Conservation (phyloP, 2,888 invertebrate species). For the Ochropacha duplaris region DNA sequence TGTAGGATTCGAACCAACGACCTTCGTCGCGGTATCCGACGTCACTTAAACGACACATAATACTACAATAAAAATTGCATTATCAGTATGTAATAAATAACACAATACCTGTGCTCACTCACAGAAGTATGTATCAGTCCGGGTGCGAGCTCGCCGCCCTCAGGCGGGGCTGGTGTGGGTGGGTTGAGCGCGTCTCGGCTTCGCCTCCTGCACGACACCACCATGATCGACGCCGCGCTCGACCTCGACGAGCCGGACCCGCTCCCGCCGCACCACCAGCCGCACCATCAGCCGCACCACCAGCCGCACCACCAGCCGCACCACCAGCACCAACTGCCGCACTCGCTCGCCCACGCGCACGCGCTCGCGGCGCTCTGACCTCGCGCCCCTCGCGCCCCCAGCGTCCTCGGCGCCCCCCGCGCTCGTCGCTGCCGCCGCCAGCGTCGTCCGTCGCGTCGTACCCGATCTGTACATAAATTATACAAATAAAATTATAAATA, state of each 20-base stretch:
- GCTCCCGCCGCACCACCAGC: conserved; percentile 31
- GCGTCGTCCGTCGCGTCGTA: neutral
- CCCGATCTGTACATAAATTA: conserved; percentile 24
- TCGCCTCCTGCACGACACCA: conserved; percentile 91
- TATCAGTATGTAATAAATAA: too few relatives aligned
- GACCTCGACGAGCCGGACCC: conserved; percentile 92
- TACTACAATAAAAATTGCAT: too few relatives aligned
- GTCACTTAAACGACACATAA: too few relatives aligned
- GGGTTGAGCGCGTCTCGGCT: conserved; percentile 87
- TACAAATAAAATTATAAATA: conserved; percentile 19
- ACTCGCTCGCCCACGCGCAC: conserved; percentile 9
- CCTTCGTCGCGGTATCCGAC: too few relatives aligned
- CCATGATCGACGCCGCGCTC: conserved; percentile 95
- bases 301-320: conserved; percentile 10
- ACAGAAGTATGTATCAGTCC: conserved; percentile 32
- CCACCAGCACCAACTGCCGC: conserved; percentile 17
- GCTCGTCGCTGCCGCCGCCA: conserved; percentile 4
- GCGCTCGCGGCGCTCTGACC: conserved; percentile 15
- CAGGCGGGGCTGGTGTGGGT: conserved; percentile 37
- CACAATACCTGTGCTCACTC: too few relatives aligned
- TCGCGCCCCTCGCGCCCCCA: conserved; percentile 2
- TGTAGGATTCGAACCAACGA: too few relatives aligned
- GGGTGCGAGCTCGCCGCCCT: neutral
- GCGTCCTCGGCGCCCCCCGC: conserved; percentile 9
- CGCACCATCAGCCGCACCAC: conserved; percentile 5